These are phyloP conservation scores for Geococcyx californianus DNA, from an alignment of 2,113 vertebrate genomes.

Conservation along the genomic window DNA sequence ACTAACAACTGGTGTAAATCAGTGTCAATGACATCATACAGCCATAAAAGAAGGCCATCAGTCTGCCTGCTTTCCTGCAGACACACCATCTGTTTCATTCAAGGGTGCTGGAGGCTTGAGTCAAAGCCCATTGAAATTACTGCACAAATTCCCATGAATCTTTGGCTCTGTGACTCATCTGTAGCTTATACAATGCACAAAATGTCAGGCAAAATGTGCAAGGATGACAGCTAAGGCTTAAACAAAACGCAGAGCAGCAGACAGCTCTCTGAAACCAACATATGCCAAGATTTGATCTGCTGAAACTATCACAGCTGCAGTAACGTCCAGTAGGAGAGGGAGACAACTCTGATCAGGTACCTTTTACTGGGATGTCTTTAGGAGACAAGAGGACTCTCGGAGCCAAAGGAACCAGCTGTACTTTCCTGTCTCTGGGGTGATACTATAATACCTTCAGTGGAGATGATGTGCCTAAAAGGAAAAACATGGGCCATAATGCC, in stretches of 20 bases:
- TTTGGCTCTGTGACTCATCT: constrained; percentile 24
- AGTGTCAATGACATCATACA: background rate
- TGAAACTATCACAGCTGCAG: background rate
- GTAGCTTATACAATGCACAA: background rate
- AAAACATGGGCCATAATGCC: background rate
- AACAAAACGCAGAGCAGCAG: background rate
- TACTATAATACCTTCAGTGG: background rate
- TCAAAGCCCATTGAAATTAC: background rate
- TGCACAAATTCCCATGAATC: background rate
- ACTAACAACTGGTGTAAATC: background rate
- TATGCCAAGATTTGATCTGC: background rate
- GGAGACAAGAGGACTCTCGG: background rate
- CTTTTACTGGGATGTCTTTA: background rate
- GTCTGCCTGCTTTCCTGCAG: constrained; percentile 21
- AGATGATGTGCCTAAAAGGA: background rate
- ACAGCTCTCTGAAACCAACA: background rate
- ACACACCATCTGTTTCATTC: background rate
- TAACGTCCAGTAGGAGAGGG: background rate
- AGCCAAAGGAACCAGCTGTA: background rate
- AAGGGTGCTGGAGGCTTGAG: background rate
- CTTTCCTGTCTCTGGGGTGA: background rate
- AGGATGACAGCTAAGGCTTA: background rate
- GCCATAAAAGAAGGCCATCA: background rate
- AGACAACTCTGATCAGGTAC: background rate
- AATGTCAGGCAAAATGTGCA: background rate